Evolutionary conservation across 2,888 invertebrate species (phyloP), one percentile per base, ranked within the genome.

Genomic region (Nesidiocoris tenuis): DNA sequence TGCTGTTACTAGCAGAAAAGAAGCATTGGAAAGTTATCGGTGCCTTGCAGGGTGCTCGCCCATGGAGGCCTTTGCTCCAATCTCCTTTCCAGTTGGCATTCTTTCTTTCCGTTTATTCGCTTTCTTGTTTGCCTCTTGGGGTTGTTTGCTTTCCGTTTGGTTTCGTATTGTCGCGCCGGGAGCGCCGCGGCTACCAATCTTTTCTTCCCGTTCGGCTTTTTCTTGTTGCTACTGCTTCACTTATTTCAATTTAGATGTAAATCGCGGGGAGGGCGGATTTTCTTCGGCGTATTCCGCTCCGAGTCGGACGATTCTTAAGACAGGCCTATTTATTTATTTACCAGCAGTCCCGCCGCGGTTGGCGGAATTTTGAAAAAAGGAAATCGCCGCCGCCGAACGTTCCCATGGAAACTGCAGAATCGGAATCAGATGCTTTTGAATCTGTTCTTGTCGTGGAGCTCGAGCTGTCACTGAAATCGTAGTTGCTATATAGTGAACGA

Each of bases 201-300:
- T 65, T 25, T 65, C 19, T 65, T 39, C 39, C 39, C 65, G 18
- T 1, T 39, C 17, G 39, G 39, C 39, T 39, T 39, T 39, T 39
- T 39, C 39, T 39, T 39, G 39, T 39, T 39, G 39, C 39, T 39
- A 39, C 39, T 19, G 54, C 65, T 39, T 25, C 54, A 65, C 54
- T 65, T 65, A 65, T 65, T 65, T 39, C 65, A 65, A 65, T 65
- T 65, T 65, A 65, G 65, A 65, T 65, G 65, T 65, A 65, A 65
- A 65, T 65, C 25, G 63, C 16, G 25, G 25, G 63, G 63, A 25
- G 63, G n/a, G 22, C 23, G 63, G 63, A 12, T 63, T 63, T 63
- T 56, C 63, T 22, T n/a, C n/a, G n/a, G n/a, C n/a, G n/a, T n/a
- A n/a, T n/a, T n/a, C n/a, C n/a, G n/a, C n/a, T n/a, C n/a, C n/a